phyloP scores from a whole-genome alignment of 92 coral and sea anemone species.

The Anthopleura xanthogrammica region DNA sequence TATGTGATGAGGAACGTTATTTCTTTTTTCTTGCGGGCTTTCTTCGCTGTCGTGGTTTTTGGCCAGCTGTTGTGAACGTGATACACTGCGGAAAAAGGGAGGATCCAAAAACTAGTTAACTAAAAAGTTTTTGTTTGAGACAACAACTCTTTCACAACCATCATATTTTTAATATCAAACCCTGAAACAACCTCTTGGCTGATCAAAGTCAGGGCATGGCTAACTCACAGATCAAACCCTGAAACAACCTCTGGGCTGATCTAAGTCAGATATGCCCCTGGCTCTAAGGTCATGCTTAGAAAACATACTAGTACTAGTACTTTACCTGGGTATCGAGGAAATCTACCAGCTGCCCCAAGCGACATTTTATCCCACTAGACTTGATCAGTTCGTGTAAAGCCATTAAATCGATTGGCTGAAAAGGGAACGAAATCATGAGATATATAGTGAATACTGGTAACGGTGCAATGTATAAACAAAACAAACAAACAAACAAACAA shows the following conservation, averaged over 20 bases:
- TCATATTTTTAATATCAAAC: not conserved
- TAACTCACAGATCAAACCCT: too few species aligned
- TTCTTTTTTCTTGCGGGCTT: slow-evolving; percentile 39
- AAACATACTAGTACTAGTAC: too few species aligned
- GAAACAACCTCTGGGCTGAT: too few species aligned
- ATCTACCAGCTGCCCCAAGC: slow-evolving; percentile 74
- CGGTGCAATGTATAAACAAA: too few species aligned
- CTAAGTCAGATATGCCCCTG: not conserved
- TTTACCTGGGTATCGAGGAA: slow-evolving; percentile 92
- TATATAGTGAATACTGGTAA: too few species aligned
- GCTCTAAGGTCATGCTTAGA: too few species aligned
- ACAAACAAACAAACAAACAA: too few species aligned
- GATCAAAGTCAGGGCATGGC: too few species aligned
- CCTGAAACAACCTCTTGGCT: too few species aligned
- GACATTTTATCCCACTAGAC: slow-evolving; percentile 66
- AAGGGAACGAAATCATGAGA: not conserved
- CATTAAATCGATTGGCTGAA: slow-evolving; percentile 77
- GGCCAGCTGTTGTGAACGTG: slow-evolving; percentile 75
- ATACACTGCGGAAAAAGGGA: slow-evolving; percentile 55
- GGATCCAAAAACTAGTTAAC: not conserved
- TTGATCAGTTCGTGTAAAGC: slow-evolving; percentile 69
- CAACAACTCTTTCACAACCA: not conserved
- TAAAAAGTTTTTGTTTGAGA: not conserved
- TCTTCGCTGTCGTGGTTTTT: slow-evolving; percentile 52
- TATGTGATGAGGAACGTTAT: not conserved